Conservation (phyloP, 1,140 invertebrate genomes). For the Habropoda laboriosa region DNA sequence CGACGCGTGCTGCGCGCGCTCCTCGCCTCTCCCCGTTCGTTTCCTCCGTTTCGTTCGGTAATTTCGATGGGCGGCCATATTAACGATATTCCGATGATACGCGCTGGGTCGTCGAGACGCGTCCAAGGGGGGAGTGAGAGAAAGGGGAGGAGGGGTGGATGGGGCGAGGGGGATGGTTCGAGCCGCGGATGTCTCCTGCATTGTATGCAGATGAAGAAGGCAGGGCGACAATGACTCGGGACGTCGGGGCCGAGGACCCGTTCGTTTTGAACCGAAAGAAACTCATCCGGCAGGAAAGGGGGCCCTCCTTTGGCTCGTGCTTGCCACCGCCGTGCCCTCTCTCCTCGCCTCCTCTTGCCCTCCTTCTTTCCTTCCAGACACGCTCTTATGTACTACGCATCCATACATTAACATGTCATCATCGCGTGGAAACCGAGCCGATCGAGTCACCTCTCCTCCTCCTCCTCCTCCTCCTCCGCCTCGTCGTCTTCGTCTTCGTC, state of each 20-base stretch:
- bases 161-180: slow-evolving; percentile 28
- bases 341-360: background rate
- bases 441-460: slow-evolving; percentile 36
- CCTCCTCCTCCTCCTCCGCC: too few species aligned
- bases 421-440: slow-evolving; percentile 65
- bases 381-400: slow-evolving; percentile 73
- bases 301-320: slow-evolving; percentile 73
- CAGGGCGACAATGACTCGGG: slow-evolving; percentile 80
- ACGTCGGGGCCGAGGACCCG: slow-evolving; percentile 63
- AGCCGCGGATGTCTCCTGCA: slow-evolving; percentile 74
- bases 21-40: slow-evolving; percentile 53
- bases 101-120: slow-evolving; percentile 28
- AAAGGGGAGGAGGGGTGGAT: background rate
- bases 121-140: background rate
- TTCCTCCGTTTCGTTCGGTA: slow-evolving; percentile 69
- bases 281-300: slow-evolving; percentile 54
- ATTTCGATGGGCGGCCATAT: slow-evolving; percentile 76
- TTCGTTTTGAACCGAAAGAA: slow-evolving; percentile 63
- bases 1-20: slow-evolving; percentile 46
- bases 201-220: slow-evolving; percentile 82
- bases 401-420: slow-evolving; percentile 80
- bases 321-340: slow-evolving; percentile 51
- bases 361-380: slow-evolving; percentile 60
- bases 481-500: too few species aligned
- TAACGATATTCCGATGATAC: slow-evolving; percentile 76